Base-by-base conservation (phyloP, 2,888 invertebrate genomes). In the Coelopa pilipes region DNA sequence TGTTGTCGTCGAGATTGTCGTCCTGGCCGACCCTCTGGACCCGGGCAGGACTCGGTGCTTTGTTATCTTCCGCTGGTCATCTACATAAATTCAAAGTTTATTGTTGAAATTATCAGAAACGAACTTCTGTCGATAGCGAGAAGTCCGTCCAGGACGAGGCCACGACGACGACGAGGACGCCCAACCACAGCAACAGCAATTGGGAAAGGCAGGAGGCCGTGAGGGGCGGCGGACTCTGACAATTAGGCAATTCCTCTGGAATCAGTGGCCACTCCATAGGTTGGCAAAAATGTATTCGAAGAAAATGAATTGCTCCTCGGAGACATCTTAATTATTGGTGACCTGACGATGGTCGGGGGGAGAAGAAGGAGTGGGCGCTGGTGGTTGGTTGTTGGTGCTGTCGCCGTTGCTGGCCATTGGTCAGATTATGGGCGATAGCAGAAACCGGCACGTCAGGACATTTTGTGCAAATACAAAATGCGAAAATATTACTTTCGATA, bases 31-130 rank as follows among this genome's bases (percentile, higher is more conserved):
- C 17, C 17, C 53, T 5, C 17, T 53, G 34, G 34, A 34, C 34
- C 34, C 47, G 15, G 47, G 17, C 47, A 17, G 47, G 17, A 21
- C 62, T 49, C 63, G 67, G 63, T 17, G 47, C 21, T 55, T n/a
- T 15, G 21, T 73, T 75, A 73, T 73, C 68, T 70, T 60, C 24
- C 34, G 60, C 65, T 71, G 49, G 67, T 63, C 74, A 74, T 76
- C 74, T 66, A 59, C 70, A 76, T 73, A 76, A 76, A 76, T 76
- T 71, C 71, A 70, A 73, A 73, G 63, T 73, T 73, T 74, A 76
- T 74, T 74, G 76, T 68, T 71, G 71, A 74, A 74, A 68, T 70
- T 70, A 70, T 70, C 70, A 70, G 70, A 50, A 67, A 65, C 70
- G 73, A 68, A 72, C 50, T 70, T 68, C 73, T 74, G 67, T 76